phyloP scores from a whole-genome alignment of 2,888 invertebrate genomes.

The Eilema sororculum region DNA sequence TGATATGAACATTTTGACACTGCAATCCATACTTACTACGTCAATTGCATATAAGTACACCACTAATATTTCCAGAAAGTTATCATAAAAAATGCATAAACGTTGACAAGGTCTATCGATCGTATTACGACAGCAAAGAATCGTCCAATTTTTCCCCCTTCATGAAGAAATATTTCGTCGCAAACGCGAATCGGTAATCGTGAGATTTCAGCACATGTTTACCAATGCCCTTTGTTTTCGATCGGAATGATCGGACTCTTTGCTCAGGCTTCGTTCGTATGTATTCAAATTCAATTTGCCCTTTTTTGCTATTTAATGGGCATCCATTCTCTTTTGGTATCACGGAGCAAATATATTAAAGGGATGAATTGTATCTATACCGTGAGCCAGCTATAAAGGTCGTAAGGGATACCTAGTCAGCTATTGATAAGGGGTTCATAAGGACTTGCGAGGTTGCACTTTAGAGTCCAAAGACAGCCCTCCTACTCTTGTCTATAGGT shows the following conservation, averaged over 20 bases:
- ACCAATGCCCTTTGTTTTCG: conserved; percentile 16
- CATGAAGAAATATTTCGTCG: conserved; percentile 17
- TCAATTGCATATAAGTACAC: too few species aligned
- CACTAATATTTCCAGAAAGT: background rate
- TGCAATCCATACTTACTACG: background rate
- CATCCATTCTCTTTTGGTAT: background rate
- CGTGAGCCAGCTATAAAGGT: background rate
- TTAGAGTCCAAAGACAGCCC: too few species aligned
- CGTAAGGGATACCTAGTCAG: background rate
- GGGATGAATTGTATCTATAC: background rate
- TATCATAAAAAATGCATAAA: conserved; percentile 39
- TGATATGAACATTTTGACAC: too few species aligned
- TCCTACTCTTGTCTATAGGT: too few species aligned
- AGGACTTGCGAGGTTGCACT: too few species aligned
- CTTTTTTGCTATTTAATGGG: conserved; percentile 5
- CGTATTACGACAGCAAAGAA: conserved; percentile 37
- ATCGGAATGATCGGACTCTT: background rate
- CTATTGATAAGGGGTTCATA: too few species aligned
- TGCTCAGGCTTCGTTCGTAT: conserved; percentile 13
- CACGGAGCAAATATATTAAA: background rate
- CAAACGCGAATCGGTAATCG: conserved; percentile 12
- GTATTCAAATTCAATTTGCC: conserved; percentile 42
- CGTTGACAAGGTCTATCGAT: conserved; percentile 34
- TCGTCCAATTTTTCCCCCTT: conserved; percentile 29
- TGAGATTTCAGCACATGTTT: conserved; percentile 8